Evolutionary conservation across 2,888 invertebrate genomes (phyloP).

Genomic region (Noctua janthe): DNA sequence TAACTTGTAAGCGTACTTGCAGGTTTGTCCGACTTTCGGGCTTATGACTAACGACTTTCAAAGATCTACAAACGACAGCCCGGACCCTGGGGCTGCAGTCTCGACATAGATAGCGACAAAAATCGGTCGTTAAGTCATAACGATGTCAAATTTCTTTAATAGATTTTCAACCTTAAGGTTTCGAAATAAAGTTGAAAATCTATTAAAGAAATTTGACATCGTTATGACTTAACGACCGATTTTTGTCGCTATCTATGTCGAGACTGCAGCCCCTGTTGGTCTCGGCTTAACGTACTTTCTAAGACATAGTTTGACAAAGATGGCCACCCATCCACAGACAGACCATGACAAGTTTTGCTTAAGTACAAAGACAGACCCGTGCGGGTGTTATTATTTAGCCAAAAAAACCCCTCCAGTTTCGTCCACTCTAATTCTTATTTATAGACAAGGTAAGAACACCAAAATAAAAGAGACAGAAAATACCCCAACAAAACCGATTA

Average conservation of each 20-base stretch:
- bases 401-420: neutral
- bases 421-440: conserved; percentile 51
- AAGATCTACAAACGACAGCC: neutral
- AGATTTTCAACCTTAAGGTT: too few relatives aligned
- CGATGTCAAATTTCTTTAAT: too few relatives aligned
- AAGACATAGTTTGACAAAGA: neutral
- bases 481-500: conserved; percentile 58
- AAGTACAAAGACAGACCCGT: neutral
- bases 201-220: too few relatives aligned
- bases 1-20: too few relatives aligned
- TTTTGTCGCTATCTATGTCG: too few relatives aligned
- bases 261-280: too few relatives aligned
- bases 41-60: neutral
- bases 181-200: too few relatives aligned
- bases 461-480: conserved; percentile 55
- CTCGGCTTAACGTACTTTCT: neutral
- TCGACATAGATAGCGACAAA: too few relatives aligned
- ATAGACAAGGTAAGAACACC: conserved; percentile 38
- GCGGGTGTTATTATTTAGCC: neutral
- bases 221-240: too few relatives aligned
- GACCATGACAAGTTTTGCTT: neutral
- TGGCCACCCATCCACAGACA: neutral
- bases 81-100: too few relatives aligned
- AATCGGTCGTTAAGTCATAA: too few relatives aligned
- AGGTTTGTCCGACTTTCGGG: neutral